Percentiles rank a stretch among this genome's conserved stretches.
These are phyloP conservation scores for Mesembrinibis cayennensis DNA, from an alignment of 2,113 vertebrate species.

Conservation along the genomic window DNA sequence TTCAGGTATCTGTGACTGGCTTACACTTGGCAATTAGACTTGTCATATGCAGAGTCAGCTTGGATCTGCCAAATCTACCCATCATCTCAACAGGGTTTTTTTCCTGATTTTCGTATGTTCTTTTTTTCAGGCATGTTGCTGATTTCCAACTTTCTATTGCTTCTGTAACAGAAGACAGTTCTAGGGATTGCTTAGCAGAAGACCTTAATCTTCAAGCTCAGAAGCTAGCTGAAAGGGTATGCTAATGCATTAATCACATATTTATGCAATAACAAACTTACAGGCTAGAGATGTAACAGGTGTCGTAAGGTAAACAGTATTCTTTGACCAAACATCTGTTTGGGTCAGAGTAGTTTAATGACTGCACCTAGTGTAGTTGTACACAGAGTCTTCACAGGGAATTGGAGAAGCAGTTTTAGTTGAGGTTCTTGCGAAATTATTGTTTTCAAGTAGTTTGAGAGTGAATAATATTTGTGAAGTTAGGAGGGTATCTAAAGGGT, in stretches of 20 bases:
- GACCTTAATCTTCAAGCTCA: slow-evolving; percentile 77
- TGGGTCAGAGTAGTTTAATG: neutral
- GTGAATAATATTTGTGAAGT: neutral
- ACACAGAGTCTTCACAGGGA: neutral
- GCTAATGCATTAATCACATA: neutral
- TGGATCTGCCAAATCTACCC: neutral
- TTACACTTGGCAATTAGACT: neutral
- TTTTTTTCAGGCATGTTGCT: slow-evolving; percentile 70
- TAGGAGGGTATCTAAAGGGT: neutral
- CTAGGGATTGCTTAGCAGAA: slow-evolving; percentile 28
- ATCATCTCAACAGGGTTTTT: neutral
- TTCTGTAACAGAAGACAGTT: slow-evolving; percentile 65
- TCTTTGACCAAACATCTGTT: neutral
- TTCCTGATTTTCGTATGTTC: neutral
- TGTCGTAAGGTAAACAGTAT: neutral
- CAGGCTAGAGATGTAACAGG: neutral
- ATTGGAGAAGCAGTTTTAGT: neutral
- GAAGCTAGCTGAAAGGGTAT: slow-evolving; percentile 80
- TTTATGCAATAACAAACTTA: neutral
- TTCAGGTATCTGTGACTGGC: neutral
- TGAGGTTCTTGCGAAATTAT: neutral
- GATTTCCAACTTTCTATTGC: slow-evolving; percentile 84
- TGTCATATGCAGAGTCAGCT: neutral
- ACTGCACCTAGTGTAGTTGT: neutral
- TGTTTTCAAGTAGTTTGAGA: neutral